Evolutionary conservation across 2,888 invertebrate genomes (phyloP), one percentile per base, ranked within the genome.

Genomic region (Nymphalis c-album): DNA sequence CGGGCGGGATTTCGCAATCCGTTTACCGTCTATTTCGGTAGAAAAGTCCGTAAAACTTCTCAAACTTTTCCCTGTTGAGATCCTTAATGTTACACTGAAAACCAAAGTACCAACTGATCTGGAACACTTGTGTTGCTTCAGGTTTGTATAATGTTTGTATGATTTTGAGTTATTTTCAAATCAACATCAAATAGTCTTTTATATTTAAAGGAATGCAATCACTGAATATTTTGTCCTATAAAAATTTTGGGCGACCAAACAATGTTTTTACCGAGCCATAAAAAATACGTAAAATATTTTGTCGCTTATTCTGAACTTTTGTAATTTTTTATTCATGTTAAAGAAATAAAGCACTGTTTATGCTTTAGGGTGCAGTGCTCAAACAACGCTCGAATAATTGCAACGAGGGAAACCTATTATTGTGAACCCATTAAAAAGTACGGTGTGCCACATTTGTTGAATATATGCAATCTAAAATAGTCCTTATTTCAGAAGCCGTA

Each of bases 331-430:
- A 64, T 67, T 60, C 20, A 60, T 48, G 48, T 64, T 59, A 59
- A 64, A 53, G 46, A n/a, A 61, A 58, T 53, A 68, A 66, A 60
- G 61, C 17, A 60, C 51, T 70, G 60, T 70, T 70, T 58, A 60
- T 45, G 45, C 53, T 70, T 70, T 67, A 60, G 62, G 62, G 55
- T 48, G 53, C 46, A 60, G 59, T 46, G 22, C 53, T 68, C 57
- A 68, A 66, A 61, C 60, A 47, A 61, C 57, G 60, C 65, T 60
- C 55, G 63, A 71, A 71, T 68, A 68, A 68, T 71, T 68, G 60
- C 66, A 64, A 63, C 70, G 57, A 53, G 61, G 66, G 63, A 65
- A 51, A 71, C 51, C 68, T 71, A 69, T 69, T 70, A 70, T 68
- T 70, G 63, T 60, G 68, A 65, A 59, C 62, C 63, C 67, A 70